These are phyloP conservation scores for Amphimallon solstitiale DNA, from an alignment of 2,888 invertebrate genomes.

Conservation along the genomic window DNA sequence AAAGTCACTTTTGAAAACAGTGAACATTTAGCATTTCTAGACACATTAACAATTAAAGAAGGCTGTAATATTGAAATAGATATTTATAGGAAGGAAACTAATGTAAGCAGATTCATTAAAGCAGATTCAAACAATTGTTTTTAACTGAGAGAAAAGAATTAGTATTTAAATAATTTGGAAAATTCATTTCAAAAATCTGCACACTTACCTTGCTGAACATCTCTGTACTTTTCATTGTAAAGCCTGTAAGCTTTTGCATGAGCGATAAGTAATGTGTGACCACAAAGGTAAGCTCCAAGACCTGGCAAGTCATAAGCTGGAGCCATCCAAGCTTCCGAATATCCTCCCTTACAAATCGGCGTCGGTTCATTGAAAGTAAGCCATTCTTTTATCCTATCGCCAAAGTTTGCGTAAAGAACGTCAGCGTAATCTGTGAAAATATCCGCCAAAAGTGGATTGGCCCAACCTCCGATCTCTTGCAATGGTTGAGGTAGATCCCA, in stretches of 20 bases:
- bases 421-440: slow-evolving; percentile 71
- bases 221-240: slow-evolving; percentile 64
- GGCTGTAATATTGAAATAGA: no score
- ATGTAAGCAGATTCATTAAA: no score
- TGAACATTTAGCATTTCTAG: no score
- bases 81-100: no score
- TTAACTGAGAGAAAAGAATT: no score
- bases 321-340: slow-evolving; percentile 31
- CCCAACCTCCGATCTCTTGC: slow-evolving; percentile 72
- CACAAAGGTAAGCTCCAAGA: slow-evolving; percentile 68
- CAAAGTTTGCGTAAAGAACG: slow-evolving; percentile 65
- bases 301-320: slow-evolving; percentile 56
- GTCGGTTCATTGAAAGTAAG: slow-evolving; percentile 45
- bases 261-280: slow-evolving; percentile 69
- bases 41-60: no score
- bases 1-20: no score
- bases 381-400: slow-evolving; percentile 55
- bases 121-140: no score
- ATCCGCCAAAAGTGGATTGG: slow-evolving; percentile 69
- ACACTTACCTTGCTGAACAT: slow-evolving; percentile 48
- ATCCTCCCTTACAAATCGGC: slow-evolving; percentile 38
- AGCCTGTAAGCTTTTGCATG: slow-evolving; percentile 70
- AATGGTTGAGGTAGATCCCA: slow-evolving; percentile 72
- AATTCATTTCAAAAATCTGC: no score
- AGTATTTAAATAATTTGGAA: no score